These are phyloP conservation scores for rat (Rattus norvegicus) DNA, from an alignment of 2,113 vertebrate genomes.

Conservation along the genomic window GRCr8 NC_086032.1:45409001-45409500, in stretches of 20 bases:
- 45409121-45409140: slow-evolving; percentile 19
- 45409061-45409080: neutral
- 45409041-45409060: neutral
- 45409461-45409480: neutral
- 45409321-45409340: neutral
- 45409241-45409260: too few species aligned
- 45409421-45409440: neutral
- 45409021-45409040: neutral
- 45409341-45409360: neutral
- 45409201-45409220: neutral
- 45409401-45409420: neutral
- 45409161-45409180: neutral
- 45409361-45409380: neutral
- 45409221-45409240: too few species aligned
- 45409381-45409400: neutral
- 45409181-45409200: neutral
- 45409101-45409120: neutral
- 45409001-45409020: neutral
- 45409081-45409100: neutral
- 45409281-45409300: neutral
- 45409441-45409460: neutral
- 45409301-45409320: neutral
- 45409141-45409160: neutral
- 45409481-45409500: neutral
- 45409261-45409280: slow-evolving; percentile 1